Percentiles rank a stretch among this genome's conserved stretches.
Conservation (phyloP, 2,888 invertebrate genomes). For the Eucriotettix oculatus region DNA sequence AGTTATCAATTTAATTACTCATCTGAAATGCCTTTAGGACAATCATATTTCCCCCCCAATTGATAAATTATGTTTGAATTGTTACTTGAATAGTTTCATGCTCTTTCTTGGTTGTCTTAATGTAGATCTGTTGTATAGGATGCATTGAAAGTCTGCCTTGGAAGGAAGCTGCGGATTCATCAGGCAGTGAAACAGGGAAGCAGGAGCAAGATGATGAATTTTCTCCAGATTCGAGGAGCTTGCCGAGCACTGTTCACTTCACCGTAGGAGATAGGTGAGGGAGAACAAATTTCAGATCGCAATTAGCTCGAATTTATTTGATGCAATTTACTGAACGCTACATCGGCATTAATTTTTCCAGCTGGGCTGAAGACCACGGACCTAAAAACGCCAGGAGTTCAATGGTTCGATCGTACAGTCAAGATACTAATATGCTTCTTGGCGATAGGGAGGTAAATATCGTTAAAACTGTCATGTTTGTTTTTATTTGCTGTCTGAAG, state of each 20-base stretch:
- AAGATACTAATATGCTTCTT: slow-evolving; percentile 28
- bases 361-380: slow-evolving; percentile 11
- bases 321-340: too few relatives aligned
- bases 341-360: not conserved
- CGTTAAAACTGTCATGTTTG: not conserved
- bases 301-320: not conserved
- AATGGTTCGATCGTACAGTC: slow-evolving; percentile 33
- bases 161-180: slow-evolving; percentile 26
- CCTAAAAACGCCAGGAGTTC: not conserved
- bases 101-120: too few relatives aligned
- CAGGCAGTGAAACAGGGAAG: slow-evolving; percentile 37
- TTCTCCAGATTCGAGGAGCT: slow-evolving; percentile 12
- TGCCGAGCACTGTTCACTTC: slow-evolving; percentile 25
- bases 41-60: too few relatives aligned
- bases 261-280: slow-evolving; percentile 20
- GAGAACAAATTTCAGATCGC: not conserved
- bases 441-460: slow-evolving; percentile 12
- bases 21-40: too few relatives aligned
- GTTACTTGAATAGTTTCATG: too few relatives aligned
- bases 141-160: slow-evolving; percentile 11
- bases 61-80: too few relatives aligned
- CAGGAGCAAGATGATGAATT: slow-evolving; percentile 24
- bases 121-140: not conserved
- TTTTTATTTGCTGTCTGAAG: too few relatives aligned
- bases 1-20: too few relatives aligned